Percentiles rank a stretch among this genome's conserved stretches.
Conservation (phyloP, 2,113 vertebrate genomes). For the Petrocephalus microphthalmus region DNA sequence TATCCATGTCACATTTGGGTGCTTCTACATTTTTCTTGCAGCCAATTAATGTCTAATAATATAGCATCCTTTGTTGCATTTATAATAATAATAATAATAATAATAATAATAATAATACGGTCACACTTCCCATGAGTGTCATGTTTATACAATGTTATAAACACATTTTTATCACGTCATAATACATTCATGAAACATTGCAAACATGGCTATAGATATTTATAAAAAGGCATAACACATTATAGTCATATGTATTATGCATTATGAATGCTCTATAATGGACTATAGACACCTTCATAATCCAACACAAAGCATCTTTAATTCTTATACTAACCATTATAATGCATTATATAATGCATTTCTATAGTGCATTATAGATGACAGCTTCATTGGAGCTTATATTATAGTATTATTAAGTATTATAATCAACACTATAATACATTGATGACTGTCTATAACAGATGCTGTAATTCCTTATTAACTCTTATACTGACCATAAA, state of each 20-base stretch:
- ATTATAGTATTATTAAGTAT: no score
- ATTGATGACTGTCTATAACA: no score
- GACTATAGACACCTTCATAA: background rate
- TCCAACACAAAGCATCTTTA: background rate
- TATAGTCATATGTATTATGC: background rate
- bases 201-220: background rate
- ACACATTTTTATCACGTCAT: background rate
- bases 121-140: background rate
- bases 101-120: background rate
- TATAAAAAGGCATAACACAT: background rate
- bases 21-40: conserved; percentile 36
- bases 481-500: no score
- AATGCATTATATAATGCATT: background rate
- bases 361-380: background rate
- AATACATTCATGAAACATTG: background rate
- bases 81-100: background rate
- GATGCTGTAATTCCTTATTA: no score
- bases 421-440: no score
- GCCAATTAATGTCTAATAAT: conserved; percentile 8
- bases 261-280: background rate
- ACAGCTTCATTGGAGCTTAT: background rate
- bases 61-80: background rate
- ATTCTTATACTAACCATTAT: background rate
- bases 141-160: background rate
- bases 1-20: conserved; percentile 62